Evolutionary conservation across 2,113 vertebrate genomes (phyloP).

Genomic region (Rhea americana): DNA sequence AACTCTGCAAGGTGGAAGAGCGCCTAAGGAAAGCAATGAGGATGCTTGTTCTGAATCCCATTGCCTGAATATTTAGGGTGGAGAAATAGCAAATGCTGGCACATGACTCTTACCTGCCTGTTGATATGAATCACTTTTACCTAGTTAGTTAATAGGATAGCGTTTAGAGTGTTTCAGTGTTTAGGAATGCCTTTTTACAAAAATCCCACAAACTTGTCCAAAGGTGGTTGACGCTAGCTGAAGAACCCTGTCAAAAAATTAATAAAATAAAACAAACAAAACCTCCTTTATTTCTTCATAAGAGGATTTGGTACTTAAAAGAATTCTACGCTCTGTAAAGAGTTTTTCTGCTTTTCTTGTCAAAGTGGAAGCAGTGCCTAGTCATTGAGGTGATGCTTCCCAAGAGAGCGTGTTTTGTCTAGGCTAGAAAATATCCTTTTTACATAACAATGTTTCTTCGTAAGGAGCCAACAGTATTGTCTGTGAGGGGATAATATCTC

Average conservation of each 20-base stretch:
- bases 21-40: background rate
- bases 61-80: background rate
- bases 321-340: background rate
- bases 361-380: background rate
- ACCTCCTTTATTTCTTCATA: background rate
- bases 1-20: background rate
- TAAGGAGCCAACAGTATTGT: conserved; percentile 1
- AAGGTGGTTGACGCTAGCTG: background rate
- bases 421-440: background rate
- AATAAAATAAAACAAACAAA: background rate
- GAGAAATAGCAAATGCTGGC: background rate
- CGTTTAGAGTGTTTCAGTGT: background rate
- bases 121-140: background rate
- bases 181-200: background rate
- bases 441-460: background rate
- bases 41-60: background rate
- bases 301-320: background rate
- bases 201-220: background rate
- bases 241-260: background rate
- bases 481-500: background rate
- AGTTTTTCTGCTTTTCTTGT: background rate
- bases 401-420: background rate
- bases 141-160: background rate
- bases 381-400: background rate
- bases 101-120: background rate